Base-by-base conservation (phyloP, 1,140 invertebrate genomes). In the Ips nitidus region DNA sequence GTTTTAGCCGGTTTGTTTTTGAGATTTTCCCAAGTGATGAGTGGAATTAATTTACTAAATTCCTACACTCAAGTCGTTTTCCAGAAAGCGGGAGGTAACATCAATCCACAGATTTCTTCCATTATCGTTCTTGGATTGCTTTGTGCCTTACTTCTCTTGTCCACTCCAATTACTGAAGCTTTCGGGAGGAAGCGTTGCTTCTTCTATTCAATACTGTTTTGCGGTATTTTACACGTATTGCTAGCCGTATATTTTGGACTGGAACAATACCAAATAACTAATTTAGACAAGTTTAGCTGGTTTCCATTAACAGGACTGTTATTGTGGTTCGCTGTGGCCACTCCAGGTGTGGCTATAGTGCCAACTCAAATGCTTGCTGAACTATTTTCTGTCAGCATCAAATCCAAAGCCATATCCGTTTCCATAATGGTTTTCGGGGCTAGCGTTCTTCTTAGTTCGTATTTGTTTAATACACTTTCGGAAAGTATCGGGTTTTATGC, bases 141-240 rank as follows among this genome's bases (percentile, higher is more conserved):
- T 72, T 80, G 91, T 2, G 95, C 92, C 1, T 89, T 95, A 37
- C 47, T 74, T 53, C 37, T 65, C 2, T 61, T 50, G n/a, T 60
- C 66, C 22, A 76, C 89, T 52, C 2, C 57, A 6, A 52, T 22
- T 22, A 22, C 88, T 92, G 62, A 52, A 63, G 50, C 66, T 2
- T 72, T 73, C 3, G 69, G 75, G 8, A 71, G 63, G 53, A 72
- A 71, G 4, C 56, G 67, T 4, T 65, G 73, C 36, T 42, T 73
- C 2, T 41, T 69, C 36, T 74, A 74, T 22, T 71, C 56, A 22
- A 22, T 22, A 41, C 37, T 74, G 1, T 41, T 55, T 3, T 75
- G 68, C 47, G 66, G 56, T 5, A 6, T 76, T 4, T 62, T 69
- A 37, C 57, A 75, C 4, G 59, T 82, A 41, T 78, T 84, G 3